These are phyloP conservation scores for Atrichornis clamosus DNA, from an alignment of 2,113 vertebrate species.

Conservation along the genomic window DNA sequence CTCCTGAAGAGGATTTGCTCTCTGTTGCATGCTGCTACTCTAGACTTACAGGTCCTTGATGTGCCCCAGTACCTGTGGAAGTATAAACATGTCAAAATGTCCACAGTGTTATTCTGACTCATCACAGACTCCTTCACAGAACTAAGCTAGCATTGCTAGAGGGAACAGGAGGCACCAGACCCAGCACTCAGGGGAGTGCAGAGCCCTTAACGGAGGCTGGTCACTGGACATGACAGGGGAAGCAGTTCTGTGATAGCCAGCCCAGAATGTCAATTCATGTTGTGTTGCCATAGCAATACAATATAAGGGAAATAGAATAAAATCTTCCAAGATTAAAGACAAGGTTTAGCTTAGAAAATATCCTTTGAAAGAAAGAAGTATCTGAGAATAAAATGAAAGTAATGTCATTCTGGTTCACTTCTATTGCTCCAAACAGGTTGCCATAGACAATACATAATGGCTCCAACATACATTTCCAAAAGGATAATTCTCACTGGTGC, in stretches of 20 bases:
- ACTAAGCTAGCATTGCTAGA: not conserved
- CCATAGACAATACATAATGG: not conserved
- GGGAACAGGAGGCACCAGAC: not conserved
- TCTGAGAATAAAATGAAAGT: slow-evolving; percentile 3
- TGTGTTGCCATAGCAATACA: not conserved
- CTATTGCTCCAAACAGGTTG: not conserved
- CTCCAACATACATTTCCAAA: slow-evolving; percentile 1
- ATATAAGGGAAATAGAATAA: not conserved
- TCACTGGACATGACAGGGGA: not conserved
- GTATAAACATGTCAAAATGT: not conserved
- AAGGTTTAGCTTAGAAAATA: slow-evolving; percentile 9
- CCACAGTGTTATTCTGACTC: not conserved
- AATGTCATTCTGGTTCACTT: not conserved
- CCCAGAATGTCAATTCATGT: not conserved
- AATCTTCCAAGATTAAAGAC: slow-evolving; percentile 16
- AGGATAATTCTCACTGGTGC: not conserved
- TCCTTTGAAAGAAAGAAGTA: not conserved
- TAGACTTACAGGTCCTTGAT: not conserved
- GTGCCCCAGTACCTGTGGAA: not conserved
- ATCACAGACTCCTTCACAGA: not conserved
- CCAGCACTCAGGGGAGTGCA: not conserved
- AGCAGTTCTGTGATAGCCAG: not conserved
- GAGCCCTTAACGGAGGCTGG: not conserved
- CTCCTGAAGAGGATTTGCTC: not conserved
- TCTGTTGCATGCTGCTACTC: not conserved